A percentile compares a stretch with the other conserved stretches of the same genome.
Evolutionary conservation across 2,113 vertebrate genomes (phyloP).

Genomic region (Serinus canaria): DNA sequence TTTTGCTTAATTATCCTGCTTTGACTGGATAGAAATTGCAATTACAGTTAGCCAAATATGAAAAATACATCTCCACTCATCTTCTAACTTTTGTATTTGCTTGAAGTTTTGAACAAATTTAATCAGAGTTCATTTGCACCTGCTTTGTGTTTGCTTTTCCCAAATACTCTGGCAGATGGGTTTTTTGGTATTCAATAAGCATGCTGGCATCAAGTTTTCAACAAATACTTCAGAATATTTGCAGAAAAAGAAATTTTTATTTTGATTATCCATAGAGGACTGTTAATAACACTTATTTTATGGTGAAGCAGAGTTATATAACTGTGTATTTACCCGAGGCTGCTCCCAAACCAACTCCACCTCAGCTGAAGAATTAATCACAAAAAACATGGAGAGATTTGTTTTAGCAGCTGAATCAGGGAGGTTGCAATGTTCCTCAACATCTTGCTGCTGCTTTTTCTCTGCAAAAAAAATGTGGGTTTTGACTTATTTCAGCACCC

Average conservation of each 20-base stretch:
- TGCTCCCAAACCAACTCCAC: background rate
- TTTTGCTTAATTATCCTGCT: background rate
- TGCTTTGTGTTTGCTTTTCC: constrained; percentile 32
- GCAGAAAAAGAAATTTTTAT: background rate
- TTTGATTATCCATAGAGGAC: background rate
- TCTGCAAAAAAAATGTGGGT: background rate
- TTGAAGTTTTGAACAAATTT: constrained; percentile 28
- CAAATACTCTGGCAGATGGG: constrained; percentile 14
- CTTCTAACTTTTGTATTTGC: background rate
- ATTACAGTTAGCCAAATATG: background rate
- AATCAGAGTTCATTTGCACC: constrained; percentile 18
- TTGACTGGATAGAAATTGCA: background rate
- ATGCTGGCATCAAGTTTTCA: background rate
- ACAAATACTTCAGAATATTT: constrained; percentile 10
- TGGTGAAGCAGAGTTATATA: background rate
- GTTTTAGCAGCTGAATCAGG: background rate
- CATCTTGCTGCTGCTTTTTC: background rate
- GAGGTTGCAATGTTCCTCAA: background rate
- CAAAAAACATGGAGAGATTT: background rate
- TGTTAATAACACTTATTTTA: background rate
- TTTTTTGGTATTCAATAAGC: background rate
- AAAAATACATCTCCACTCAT: background rate
- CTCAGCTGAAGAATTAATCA: background rate
- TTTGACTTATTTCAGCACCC: background rate
- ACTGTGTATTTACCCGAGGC: background rate